Evolutionary conservation across 2,113 vertebrate genomes (phyloP), one percentile per base, ranked within the genome.

Genomic region (Stegastes partitus): DNA sequence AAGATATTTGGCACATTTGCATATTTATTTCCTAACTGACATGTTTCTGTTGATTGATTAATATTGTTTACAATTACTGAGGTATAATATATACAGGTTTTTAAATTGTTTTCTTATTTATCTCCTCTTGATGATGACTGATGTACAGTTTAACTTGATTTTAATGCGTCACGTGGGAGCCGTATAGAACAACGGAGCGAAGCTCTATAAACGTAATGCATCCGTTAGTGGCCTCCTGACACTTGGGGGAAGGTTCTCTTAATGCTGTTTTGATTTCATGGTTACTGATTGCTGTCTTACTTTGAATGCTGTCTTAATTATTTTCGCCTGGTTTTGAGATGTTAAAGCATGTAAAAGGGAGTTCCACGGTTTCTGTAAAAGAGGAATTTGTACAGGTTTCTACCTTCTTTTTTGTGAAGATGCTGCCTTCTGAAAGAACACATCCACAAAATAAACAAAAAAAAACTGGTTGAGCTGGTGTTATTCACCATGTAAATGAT

Each of bases 401-500:
- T 53, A 74, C 21, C 4, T 65, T 37, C 8, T 79, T 63, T 77
- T 78, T 25, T 61, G 53, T 74, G 22, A 79, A 55, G 69, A 74
- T 68, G 68, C 3, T 58, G 47, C 72, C 58, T 59, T 44, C 23
- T 56, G 18, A 54, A 57, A 22, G 1, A 45, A 34, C 21, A 31
- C 23, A 22, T 67, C 49, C 18, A 16, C 31, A 49, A 82, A 91
- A 84, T 88, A 88, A 86, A 91, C 18, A 28, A 9, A 44, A 65
- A 57, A 10, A 7, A 18, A 50, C 19, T 44, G 0, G 9, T 42
- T 42, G 11, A 15, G 19, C 7, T 7, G 23, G 8, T 67, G 21
- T 28, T 34, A 12, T 9, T 22, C 21, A 15, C 21, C 15, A 23
- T 47, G 10, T 9, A 9, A 34, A 9, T 34, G 8, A 34, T 34